Evolutionary conservation across 1,140 invertebrate species (phyloP).

Genomic region (Archivesica marissinica): DNA sequence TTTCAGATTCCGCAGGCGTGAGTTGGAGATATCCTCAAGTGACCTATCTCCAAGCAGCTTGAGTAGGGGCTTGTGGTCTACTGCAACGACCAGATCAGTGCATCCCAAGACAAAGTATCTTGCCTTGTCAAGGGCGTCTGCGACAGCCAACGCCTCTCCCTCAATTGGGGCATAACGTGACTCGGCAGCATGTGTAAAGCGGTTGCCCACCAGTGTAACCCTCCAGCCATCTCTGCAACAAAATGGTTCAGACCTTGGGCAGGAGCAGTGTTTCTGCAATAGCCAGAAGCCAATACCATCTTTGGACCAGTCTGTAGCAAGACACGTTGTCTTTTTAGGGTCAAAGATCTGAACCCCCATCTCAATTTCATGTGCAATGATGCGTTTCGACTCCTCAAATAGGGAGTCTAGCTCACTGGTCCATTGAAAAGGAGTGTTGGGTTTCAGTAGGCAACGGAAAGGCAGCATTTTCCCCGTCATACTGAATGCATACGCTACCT

Average conservation of each 20-base stretch:
- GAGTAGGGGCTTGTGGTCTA: constrained; percentile 71
- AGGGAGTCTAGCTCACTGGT: constrained; percentile 44
- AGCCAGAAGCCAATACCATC: too few relatives aligned
- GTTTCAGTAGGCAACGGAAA: constrained; percentile 66
- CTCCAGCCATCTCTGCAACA: constrained; percentile 66
- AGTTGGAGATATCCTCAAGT: constrained; percentile 64
- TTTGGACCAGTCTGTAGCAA: constrained; percentile 71
- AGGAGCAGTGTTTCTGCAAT: constrained; percentile 72
- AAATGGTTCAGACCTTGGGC: constrained; percentile 41
- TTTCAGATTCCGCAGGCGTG: constrained; percentile 61
- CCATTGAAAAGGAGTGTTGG: constrained; percentile 60
- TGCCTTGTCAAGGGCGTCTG: constrained; percentile 67
- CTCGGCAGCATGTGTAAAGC: constrained; percentile 72
- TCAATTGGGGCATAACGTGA: constrained; percentile 71
- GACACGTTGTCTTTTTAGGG: constrained; percentile 63
- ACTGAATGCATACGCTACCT: constrained; percentile 60
- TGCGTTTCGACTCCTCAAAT: constrained; percentile 62
- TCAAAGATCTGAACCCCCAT: constrained; percentile 71
- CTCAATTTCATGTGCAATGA: constrained; percentile 67
- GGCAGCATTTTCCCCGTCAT: constrained; percentile 63
- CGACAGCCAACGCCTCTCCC: constrained; percentile 72
- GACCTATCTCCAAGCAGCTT: constrained; percentile 61
- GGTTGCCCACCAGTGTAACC: constrained; percentile 70
- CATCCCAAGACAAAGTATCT: constrained; percentile 69
- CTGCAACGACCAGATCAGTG: constrained; percentile 63